Evolutionary conservation across 2,797 vertebrate species (phyloP), one percentile per base, ranked within the genome.

Genomic region (Peromyscus attwateri): DNA sequence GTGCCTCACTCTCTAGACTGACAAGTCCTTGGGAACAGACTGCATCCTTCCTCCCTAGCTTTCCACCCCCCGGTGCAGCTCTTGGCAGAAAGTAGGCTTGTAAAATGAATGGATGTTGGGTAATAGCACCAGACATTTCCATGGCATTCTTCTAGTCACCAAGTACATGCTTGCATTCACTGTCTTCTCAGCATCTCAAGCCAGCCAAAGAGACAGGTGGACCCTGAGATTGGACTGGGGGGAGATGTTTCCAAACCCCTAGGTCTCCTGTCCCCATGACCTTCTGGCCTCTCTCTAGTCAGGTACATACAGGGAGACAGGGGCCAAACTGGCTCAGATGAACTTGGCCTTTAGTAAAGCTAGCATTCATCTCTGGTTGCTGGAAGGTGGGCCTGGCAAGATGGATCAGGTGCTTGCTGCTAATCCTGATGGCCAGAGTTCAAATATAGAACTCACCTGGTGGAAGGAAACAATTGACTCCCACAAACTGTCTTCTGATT

Each of bases 41-140:
- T 43, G 31, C 49, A 37, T n/a, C 75, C 85, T 21, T 89, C 34
- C 40, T 81, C 52, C 52, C 52, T 14, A 77, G 46, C 25, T 83
- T 66, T 19, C 83, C 25, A 43, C 37, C 76, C 46, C 8, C 73
- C 6, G n/a, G 70, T 90, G 71, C 52, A 68, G 57, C n/a, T 71
- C 85, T 91, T 90, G 82, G 85, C 81, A 91, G 85, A 84, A 52
- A 71, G 27, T 7, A 13, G 55, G n/a, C 60, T 90, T 96, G 77
- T 71, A 87, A 94, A 84, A 87, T 34, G 85, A 95, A 73, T 82
- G 85, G 40, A 37, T 27, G 23, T 85, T 71, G 85, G 52, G 80
- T 68, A 80, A 85, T 19, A 31, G 70, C 64, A 70, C 62, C 71
- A 40, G 34, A 25, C 64, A 88, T 88, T 37, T 76, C 77, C 79